phyloP scores from a whole-genome alignment of 2,113 vertebrate genomes.

The Albula glossodonta region DNA sequence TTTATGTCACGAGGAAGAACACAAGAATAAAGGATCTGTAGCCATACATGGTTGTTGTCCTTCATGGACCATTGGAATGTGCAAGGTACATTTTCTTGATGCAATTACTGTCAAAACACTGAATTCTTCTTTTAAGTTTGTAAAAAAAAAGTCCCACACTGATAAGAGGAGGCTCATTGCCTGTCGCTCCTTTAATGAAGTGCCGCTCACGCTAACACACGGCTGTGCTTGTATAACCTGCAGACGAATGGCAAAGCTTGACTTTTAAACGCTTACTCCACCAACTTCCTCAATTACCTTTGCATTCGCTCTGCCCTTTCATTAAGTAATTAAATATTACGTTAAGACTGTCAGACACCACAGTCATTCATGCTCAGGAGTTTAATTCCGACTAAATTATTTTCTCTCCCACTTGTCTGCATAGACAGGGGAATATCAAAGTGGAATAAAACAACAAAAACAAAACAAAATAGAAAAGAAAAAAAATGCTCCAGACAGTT shows the following conservation, averaged over 20 bases:
- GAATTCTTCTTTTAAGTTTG: too few relatives aligned
- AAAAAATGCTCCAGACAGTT: not conserved
- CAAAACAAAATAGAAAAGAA: not conserved
- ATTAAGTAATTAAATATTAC: slow-evolving; percentile 25
- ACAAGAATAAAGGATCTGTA: too few relatives aligned
- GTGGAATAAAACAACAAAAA: too few relatives aligned
- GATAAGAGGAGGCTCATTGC: too few relatives aligned
- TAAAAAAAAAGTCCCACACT: not conserved
- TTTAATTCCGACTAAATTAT: slow-evolving; percentile 13
- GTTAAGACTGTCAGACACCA: not conserved
- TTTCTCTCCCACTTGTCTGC: slow-evolving; percentile 4
- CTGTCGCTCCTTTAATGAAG: not conserved
- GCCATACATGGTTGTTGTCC: too few relatives aligned
- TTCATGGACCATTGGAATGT: too few relatives aligned
- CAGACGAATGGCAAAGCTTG: not conserved
- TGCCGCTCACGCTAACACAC: not conserved
- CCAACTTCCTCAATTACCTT: slow-evolving; percentile 1
- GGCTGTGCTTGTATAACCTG: not conserved
- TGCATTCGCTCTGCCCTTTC: not conserved
- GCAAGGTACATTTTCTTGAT: too few relatives aligned
- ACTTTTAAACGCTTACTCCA: not conserved
- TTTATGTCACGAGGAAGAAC: too few relatives aligned
- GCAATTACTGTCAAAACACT: not conserved
- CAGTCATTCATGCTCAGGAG: slow-evolving; percentile 4
- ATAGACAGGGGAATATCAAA: not conserved